Evolutionary conservation across 2,888 invertebrate species (phyloP).

Genomic region (Lypha dubia): DNA sequence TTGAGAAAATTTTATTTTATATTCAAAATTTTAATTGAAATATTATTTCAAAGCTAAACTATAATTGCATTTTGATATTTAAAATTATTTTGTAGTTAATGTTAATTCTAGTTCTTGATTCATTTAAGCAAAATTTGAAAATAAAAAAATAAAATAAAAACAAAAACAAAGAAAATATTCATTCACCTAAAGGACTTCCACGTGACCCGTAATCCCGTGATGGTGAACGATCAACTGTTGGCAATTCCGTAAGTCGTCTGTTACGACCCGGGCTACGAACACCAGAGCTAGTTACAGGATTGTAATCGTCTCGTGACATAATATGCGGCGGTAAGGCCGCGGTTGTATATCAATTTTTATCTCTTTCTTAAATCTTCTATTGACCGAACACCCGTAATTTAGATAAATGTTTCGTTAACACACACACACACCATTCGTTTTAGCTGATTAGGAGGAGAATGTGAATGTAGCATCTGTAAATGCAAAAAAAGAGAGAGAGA

Average conservation of each 20-base stretch:
- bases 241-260: constrained; percentile 89
- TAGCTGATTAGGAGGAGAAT: constrained; percentile 37
- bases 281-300: constrained; percentile 87
- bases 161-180: constrained; percentile 66
- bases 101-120: constrained; percentile 1
- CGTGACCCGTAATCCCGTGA: constrained; percentile 90
- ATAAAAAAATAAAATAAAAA: constrained; percentile 14
- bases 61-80: constrained; percentile 19
- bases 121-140: constrained; percentile 43
- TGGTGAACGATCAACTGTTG: constrained; percentile 95
- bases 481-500: constrained; percentile 56
- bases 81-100: not conserved
- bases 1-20: not conserved
- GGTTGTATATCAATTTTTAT: constrained; percentile 75
- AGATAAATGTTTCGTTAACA: constrained; percentile 25
- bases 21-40: not conserved
- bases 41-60: constrained; percentile 17
- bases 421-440: constrained; percentile 58
- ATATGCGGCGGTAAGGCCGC: constrained; percentile 83
- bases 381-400: constrained; percentile 44
- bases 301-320: constrained; percentile 84
- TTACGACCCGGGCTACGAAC: constrained; percentile 85
- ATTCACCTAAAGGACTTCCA: constrained; percentile 85
- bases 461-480: constrained; percentile 69
- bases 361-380: constrained; percentile 27